phyloP scores from a whole-genome alignment of 2,888 invertebrate genomes.

The Gibbula magus region DNA sequence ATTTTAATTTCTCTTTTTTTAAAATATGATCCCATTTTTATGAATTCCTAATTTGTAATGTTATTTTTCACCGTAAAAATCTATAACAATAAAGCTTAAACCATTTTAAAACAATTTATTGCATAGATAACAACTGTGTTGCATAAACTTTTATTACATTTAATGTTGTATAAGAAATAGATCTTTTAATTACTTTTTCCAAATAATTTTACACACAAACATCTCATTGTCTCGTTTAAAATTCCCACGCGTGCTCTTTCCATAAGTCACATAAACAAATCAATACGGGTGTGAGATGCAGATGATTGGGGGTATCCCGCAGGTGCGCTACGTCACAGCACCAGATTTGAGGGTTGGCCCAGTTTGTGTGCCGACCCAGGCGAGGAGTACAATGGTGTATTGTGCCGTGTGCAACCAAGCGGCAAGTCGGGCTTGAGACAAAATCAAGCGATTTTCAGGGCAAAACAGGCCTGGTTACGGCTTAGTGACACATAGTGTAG shows the following conservation, averaged over 20 bases:
- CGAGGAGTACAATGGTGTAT: not conserved
- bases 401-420: not conserved
- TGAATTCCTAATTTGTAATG: no score
- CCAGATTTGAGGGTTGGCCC: slow-evolving; percentile 3
- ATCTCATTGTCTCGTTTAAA: not conserved
- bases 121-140: no score
- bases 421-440: not conserved
- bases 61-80: no score
- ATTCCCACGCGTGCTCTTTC: slow-evolving; percentile 4
- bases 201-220: not conserved
- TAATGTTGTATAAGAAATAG: no score
- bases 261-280: not conserved
- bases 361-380: not conserved
- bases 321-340: not conserved
- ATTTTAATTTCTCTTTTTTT: no score
- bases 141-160: no score
- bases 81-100: no score
- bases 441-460: not conserved
- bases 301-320: not conserved
- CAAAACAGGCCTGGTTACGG: no score
- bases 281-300: not conserved
- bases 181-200: no score
- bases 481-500: not conserved
- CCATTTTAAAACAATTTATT: no score
- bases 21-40: no score